A percentile compares a stretch with the other conserved stretches of the same genome.
Evolutionary conservation across 1,140 invertebrate species (phyloP).

Genomic region (Cherax quadricarinatus): DNA sequence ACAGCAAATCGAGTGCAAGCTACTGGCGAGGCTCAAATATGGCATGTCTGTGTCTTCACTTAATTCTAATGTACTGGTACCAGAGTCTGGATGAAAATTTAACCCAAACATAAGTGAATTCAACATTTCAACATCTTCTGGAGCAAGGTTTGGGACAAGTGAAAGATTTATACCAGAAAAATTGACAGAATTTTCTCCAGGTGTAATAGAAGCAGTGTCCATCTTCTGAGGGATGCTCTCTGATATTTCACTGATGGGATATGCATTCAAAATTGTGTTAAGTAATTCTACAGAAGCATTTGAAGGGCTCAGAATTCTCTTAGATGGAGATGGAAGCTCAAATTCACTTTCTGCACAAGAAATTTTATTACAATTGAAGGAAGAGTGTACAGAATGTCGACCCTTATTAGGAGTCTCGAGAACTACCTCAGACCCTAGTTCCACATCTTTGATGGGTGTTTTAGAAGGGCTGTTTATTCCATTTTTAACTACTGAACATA

Average conservation of each 20-base stretch:
- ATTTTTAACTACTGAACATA: neutral
- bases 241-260: neutral
- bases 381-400: neutral
- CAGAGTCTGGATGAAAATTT: conserved; percentile 20
- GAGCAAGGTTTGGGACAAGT: conserved; percentile 24
- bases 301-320: neutral
- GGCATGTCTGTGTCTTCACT: conserved; percentile 27
- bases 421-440: neutral
- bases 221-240: neutral
- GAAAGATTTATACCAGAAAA: neutral
- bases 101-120: conserved; percentile 46
- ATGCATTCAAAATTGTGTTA: neutral
- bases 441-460: neutral
- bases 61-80: neutral
- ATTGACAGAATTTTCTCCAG: neutral
- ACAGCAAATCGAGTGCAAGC: neutral
- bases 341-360: conserved; percentile 49
- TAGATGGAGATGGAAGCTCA: conserved; percentile 51
- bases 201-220: neutral
- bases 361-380: conserved; percentile 36
- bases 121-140: conserved; percentile 50
- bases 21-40: neutral
- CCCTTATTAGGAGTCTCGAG: conserved; percentile 10
- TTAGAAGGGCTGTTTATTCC: neutral
- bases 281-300: neutral